Evolutionary conservation across 1,140 invertebrate species (phyloP), one percentile per base, ranked within the genome.

Genomic region (Leguminivora glycinivorella): DNA sequence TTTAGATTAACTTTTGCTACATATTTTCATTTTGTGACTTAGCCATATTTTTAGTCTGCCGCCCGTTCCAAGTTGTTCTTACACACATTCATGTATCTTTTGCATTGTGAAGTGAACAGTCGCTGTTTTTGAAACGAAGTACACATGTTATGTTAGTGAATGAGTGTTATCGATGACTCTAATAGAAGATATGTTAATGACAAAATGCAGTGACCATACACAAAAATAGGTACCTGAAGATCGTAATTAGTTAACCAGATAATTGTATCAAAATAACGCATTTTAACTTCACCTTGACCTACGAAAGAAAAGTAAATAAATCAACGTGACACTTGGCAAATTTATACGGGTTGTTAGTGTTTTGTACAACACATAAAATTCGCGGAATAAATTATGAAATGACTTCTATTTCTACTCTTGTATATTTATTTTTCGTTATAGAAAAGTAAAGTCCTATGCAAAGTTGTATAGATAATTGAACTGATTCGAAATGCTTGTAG

Each of bases 161-260:
- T 77, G 74, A 69, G 75, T 83, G 78, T 84, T 81, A 77, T 72
- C 82, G 71, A 88, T 84, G 83, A 80, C 66, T 75, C 80, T 80
- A 84, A 79, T 75, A 68, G 52, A 73, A 72, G 70, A 72, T 19
- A 63, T 34, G 58, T 63, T 63, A 63, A 31, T 63, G 58, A 63
- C 25, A 47, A 52, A 14, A 52, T 52, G 47, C 47, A 52, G 10
- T 52, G 47, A 52, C 47, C 47, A 22, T 22, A 52, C 0, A 52
- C 17, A 4, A 52, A 52, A 52, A 52, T 22, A 9, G 2, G 4
- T 47, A 47, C 4, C 19, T 47, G n/a, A 19, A 47, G 4, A 5
- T 47, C 43, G 2, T 6, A 52, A 52, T 22, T 22, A 22, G 22
- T 52, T 9, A 12, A 0, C 2, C 2, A 3, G 2, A 12, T 38